Percentiles rank a stretch among this genome's conserved stretches.
phyloP scores from a whole-genome alignment of 2,797 vertebrate species.

The Etheostoma perlongum region DNA sequence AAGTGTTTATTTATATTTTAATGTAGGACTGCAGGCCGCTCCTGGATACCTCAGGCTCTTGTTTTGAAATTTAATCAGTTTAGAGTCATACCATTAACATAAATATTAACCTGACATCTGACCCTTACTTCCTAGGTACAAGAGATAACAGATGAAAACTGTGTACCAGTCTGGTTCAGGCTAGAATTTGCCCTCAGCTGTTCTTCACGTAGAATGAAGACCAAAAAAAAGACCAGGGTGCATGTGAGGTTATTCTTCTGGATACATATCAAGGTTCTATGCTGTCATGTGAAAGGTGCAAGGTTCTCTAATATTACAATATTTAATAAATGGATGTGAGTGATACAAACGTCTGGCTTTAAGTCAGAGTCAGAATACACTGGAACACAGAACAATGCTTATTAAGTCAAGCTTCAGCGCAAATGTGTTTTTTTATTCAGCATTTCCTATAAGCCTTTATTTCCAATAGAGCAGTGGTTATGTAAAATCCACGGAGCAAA shows the following conservation, averaged over 20 bases:
- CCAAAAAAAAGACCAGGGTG: slow-evolving; percentile 38
- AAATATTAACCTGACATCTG: slow-evolving; percentile 86
- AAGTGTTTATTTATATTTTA: slow-evolving; percentile 67
- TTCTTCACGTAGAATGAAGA: slow-evolving; percentile 24
- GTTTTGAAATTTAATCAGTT: slow-evolving; percentile 83
- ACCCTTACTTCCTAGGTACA: slow-evolving; percentile 81
- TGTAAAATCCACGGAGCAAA: slow-evolving; percentile 62
- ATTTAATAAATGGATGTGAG: slow-evolving; percentile 22
- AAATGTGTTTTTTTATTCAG: slow-evolving; percentile 34
- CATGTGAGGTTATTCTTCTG: slow-evolving; percentile 36
- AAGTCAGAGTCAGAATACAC: slow-evolving; percentile 26
- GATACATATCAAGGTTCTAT: slow-evolving; percentile 16
- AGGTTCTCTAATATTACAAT: slow-evolving; percentile 5
- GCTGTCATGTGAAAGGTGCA: slow-evolving; percentile 12
- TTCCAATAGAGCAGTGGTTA: slow-evolving; percentile 37
- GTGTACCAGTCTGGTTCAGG: slow-evolving; percentile 48
- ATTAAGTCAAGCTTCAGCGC: slow-evolving; percentile 31
- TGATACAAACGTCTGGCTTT: slow-evolving; percentile 33
- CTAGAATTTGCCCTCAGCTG: slow-evolving; percentile 47
- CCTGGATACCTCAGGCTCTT: slow-evolving; percentile 62
- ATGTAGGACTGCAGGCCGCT: slow-evolving; percentile 65
- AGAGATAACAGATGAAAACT: slow-evolving; percentile 78
- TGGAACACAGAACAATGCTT: slow-evolving; percentile 38
- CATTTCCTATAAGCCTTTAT: slow-evolving; percentile 51
- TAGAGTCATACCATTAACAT: slow-evolving; percentile 79